Evolutionary conservation across 2,797 vertebrate species (phyloP).

Genomic region (Hippopotamyrus pictus): DNA sequence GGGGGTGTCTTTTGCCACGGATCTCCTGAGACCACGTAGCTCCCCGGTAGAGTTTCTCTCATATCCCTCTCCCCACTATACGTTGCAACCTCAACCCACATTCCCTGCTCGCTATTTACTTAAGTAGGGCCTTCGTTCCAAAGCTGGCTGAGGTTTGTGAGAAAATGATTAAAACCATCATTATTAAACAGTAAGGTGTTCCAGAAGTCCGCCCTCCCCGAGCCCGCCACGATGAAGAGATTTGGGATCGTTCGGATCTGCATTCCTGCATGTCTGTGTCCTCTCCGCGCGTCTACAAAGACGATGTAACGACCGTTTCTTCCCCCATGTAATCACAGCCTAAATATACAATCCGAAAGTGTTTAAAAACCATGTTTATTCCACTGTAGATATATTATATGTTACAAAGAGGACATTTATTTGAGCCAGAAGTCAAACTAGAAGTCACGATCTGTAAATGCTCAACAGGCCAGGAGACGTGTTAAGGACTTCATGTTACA

Average conservation of each 20-base stretch:
- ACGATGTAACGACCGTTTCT: constrained; percentile 37
- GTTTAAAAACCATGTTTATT: not conserved
- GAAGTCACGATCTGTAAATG: constrained; percentile 8
- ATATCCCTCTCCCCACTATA: not conserved
- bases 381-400: not conserved
- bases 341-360: not conserved
- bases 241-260: not conserved
- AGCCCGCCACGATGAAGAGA: not conserved
- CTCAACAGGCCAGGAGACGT: not conserved
- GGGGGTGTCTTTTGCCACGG: not conserved
- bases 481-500: not conserved
- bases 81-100: not conserved
- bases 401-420: constrained; percentile 10
- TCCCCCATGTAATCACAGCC: not conserved
- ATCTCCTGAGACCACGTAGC: not conserved
- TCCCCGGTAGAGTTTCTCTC: not conserved
- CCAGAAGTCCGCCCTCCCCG: not conserved
- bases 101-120: not conserved
- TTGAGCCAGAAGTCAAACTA: not conserved
- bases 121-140: not conserved
- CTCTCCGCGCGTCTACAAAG: constrained; percentile 44
- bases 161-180: constrained; percentile 1
- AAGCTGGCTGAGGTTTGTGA: not conserved
- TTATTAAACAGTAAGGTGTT: constrained; percentile 18
- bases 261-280: constrained; percentile 12